A percentile compares a stretch with the other conserved stretches of the same genome.
Evolutionary conservation across 2,888 invertebrate species (phyloP).

Genomic region (Drosophila austrosaltans): DNA sequence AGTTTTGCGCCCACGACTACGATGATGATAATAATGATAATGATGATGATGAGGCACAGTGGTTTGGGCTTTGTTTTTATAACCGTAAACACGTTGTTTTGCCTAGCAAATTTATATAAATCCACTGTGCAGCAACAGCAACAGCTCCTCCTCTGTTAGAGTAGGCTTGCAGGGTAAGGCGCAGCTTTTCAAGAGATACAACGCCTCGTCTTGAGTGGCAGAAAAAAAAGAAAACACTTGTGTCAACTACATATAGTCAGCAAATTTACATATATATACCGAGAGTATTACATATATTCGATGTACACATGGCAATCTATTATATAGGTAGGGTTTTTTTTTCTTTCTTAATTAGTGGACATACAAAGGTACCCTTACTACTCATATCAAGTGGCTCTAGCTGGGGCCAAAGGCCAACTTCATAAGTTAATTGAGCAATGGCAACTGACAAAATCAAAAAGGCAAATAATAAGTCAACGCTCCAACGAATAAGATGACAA

Average conservation of each 20-base stretch:
- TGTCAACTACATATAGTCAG: slow-evolving; percentile 30
- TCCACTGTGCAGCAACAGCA: not conserved
- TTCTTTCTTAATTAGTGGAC: slow-evolving; percentile 42
- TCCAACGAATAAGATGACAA: slow-evolving; percentile 53
- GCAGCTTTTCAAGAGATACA: slow-evolving; percentile 37
- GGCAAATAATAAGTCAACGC: slow-evolving; percentile 41
- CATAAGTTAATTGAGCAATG: slow-evolving; percentile 61
- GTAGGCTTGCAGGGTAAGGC: not conserved
- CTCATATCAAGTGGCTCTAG: slow-evolving; percentile 14
- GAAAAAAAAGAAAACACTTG: slow-evolving; percentile 61
- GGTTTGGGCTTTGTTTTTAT: slow-evolving; percentile 1
- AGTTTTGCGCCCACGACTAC: slow-evolving; percentile 65
- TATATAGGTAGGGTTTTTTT: too few relatives aligned
- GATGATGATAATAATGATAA: slow-evolving; percentile 33
- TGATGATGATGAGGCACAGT: slow-evolving; percentile 33
- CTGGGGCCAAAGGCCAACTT: slow-evolving; percentile 62
- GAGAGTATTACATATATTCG: not conserved
- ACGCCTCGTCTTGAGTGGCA: slow-evolving; percentile 63
- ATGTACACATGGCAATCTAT: not conserved
- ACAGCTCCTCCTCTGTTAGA: not conserved
- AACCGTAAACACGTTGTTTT: not conserved
- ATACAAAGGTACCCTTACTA: slow-evolving; percentile 6
- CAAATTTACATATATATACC: slow-evolving; percentile 20
- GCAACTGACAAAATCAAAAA: slow-evolving; percentile 48
- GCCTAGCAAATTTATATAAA: not conserved